A percentile compares a stretch with the other conserved stretches of the same genome.
These are phyloP conservation scores for Microctonus aethiopoides DNA, from an alignment of 2,888 invertebrate genomes.

Conservation along the genomic window DNA sequence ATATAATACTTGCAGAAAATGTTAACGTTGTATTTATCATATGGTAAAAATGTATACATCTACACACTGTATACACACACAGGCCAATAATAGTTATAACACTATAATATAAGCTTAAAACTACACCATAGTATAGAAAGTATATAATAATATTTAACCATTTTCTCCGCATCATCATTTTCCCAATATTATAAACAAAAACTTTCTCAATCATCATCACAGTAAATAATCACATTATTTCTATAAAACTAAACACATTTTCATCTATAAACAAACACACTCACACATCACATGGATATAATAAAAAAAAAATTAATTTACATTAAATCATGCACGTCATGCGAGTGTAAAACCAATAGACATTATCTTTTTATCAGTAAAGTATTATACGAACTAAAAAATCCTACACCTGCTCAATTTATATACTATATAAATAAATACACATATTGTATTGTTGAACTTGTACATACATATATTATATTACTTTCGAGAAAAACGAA, in stretches of 20 bases:
- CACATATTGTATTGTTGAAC: not conserved
- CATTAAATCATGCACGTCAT: too few relatives aligned
- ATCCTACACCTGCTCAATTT: not conserved
- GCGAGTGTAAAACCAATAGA: too few relatives aligned
- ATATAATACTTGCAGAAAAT: slow-evolving; percentile 43
- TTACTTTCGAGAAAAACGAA: not conserved
- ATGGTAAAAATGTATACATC: slow-evolving; percentile 35
- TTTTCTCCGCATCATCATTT: slow-evolving; percentile 24
- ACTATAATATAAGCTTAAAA: not conserved
- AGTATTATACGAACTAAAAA: not conserved
- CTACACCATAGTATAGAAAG: not conserved
- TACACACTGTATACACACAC: slow-evolving; percentile 6
- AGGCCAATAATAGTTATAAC: slow-evolving; percentile 18
- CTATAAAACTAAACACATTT: not conserved
- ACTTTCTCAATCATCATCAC: slow-evolving; percentile 17
- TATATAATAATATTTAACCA: slow-evolving; percentile 9
- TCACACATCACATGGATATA: too few relatives aligned
- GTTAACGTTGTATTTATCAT: slow-evolving; percentile 44
- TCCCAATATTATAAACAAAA: slow-evolving; percentile 15
- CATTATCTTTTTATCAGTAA: too few relatives aligned
- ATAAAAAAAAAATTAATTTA: too few relatives aligned
- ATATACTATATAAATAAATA: not conserved
- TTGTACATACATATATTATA: not conserved
- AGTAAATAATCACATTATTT: not conserved
- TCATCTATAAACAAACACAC: too few relatives aligned